Conservation (phyloP, 2,888 invertebrate genomes). For the Pherbina coryleti region DNA sequence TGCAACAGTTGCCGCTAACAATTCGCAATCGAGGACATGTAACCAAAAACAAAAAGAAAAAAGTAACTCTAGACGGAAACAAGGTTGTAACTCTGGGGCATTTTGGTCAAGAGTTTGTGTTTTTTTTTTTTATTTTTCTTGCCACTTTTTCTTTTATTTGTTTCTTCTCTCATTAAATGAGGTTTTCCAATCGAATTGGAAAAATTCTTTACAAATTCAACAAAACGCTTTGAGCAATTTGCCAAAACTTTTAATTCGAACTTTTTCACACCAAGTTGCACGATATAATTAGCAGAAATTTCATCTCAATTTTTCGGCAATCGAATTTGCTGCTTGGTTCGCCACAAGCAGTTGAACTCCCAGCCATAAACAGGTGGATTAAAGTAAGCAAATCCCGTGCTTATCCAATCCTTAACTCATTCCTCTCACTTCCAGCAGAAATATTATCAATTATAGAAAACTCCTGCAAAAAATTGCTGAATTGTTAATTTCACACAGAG, state of each 20-base stretch:
- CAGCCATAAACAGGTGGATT: not conserved
- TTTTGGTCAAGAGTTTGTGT: not conserved
- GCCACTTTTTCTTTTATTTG: too few relatives aligned
- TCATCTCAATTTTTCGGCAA: not conserved
- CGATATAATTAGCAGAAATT: not conserved
- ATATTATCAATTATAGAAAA: not conserved
- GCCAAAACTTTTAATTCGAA: not conserved
- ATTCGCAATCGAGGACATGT: not conserved
- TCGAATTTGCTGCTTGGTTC: constrained; percentile 17
- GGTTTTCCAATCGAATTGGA: not conserved
- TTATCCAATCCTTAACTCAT: not conserved
- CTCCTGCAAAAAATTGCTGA: not conserved
- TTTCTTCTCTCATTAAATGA: too few relatives aligned
- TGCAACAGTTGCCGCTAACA: constrained; percentile 10
- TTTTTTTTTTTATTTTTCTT: not conserved
- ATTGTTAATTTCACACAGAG: not conserved
- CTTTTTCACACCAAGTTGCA: not conserved
- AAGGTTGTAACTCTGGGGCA: not conserved
- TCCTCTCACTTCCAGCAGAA: not conserved
- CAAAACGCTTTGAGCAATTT: not conserved
- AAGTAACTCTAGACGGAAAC: too few relatives aligned
- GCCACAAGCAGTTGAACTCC: not conserved
- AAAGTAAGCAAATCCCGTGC: not conserved
- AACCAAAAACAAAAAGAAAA: not conserved
- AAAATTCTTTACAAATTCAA: not conserved